Base-by-base conservation (phyloP, 2,888 invertebrate genomes). In the Xanthorhoe designata region DNA sequence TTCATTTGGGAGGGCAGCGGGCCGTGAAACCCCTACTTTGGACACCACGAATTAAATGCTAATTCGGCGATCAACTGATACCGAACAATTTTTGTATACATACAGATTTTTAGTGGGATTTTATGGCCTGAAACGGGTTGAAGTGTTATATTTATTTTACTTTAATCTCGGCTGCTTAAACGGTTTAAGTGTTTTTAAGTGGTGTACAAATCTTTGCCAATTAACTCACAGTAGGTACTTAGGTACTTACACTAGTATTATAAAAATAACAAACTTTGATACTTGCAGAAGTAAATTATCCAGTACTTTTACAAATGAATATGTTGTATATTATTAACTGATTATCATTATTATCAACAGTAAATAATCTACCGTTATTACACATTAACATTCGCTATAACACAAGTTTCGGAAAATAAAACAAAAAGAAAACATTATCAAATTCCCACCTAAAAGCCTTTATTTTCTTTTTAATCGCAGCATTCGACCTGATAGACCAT, bases 1-100 rank as follows among this genome's bases (percentile, higher is more conserved):
- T 89, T 87, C 87, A 88, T 92, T 92, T 92, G 78, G 85, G 88
- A 87, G 90, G 87, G 83, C 92, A 91, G 72, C 92, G 91, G 90
- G 88, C 92, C 92, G 84, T 91, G 87, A 89, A 90, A 78, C 78
- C 85, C 90, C 91, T 83, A 84, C 84, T 88, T 89, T 86, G 87
- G 83, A 80, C 81, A 81, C 82, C 84, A 85, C 86, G 85, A 89
- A 92, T 92, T 92, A 92, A 89, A 92, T 92, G 92, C 90, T 91
- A 92, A 92, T 92, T 88, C 89, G 88, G 75, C 82, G 88, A 89
- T 88, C 85, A 80, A 67, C 80, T 74, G 89, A 89, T 88, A 87
- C 79, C 79, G 71, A 70, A 70, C 71, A 78, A 80, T 73, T 73
- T 73, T 73, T 70, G 73, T 70, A 70, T 71, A 71, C 57, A 70